These are phyloP conservation scores for Merluccius polli DNA, from an alignment of 2,797 vertebrate species.

Conservation along the genomic window DNA sequence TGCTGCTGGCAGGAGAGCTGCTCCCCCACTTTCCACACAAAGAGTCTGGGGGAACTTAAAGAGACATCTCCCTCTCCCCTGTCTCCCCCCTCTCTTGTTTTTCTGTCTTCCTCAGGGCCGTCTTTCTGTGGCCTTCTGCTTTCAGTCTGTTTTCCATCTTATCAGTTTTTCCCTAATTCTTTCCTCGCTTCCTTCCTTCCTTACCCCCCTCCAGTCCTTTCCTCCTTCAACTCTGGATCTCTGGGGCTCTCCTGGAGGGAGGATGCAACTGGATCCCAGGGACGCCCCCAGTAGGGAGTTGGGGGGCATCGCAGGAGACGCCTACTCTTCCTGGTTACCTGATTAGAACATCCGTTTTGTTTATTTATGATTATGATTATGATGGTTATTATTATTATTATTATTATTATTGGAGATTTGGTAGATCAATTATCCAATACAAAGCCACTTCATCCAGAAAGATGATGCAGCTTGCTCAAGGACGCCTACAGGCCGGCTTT, in stretches of 20 bases:
- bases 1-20: slow-evolving; percentile 10
- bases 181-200: neutral
- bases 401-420: neutral
- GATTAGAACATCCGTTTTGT: neutral
- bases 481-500: neutral
- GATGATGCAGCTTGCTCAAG: neutral
- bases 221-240: neutral
- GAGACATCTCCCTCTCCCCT: slow-evolving; percentile 3
- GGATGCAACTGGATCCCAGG: slow-evolving; percentile 28
- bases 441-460: neutral
- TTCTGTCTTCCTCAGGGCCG: neutral
- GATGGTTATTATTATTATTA: neutral
- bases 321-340: neutral
- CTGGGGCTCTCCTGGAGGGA: slow-evolving; percentile 2
- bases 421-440: neutral
- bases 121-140: neutral
- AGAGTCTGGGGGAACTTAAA: slow-evolving; percentile 11
- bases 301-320: neutral
- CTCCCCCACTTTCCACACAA: neutral
- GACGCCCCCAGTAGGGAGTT: neutral
- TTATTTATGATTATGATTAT: neutral
- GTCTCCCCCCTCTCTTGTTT: neutral
- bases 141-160: neutral
- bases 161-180: neutral
- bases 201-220: neutral